A percentile compares a stretch with the other conserved stretches of the same genome.
Evolutionary conservation across 2,113 vertebrate species (phyloP).

Genomic region (Recurvirostra avosetta): DNA sequence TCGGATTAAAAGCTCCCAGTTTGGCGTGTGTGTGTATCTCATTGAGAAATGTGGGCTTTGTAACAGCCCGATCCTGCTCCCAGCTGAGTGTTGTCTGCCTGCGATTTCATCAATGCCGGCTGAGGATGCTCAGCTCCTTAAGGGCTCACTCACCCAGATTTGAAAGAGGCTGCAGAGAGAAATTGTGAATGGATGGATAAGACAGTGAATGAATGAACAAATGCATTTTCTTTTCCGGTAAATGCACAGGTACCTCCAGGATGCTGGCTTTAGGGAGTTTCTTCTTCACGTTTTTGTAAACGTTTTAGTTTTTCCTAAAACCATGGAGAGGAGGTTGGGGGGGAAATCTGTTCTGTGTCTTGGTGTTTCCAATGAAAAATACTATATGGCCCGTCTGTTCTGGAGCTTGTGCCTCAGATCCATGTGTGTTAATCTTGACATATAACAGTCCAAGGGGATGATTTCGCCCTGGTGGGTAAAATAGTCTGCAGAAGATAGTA

Average conservation of each 20-base stretch:
- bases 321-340: neutral
- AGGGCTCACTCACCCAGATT: neutral
- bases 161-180: neutral
- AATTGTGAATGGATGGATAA: constrained; percentile 38
- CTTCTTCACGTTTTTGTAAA: neutral
- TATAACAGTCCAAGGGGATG: neutral
- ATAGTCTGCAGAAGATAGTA: neutral
- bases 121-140: constrained; percentile 8
- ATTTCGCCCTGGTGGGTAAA: neutral
- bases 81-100: neutral
- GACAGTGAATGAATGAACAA: neutral
- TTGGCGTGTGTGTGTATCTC: neutral
- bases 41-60: neutral
- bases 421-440: neutral
- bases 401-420: neutral
- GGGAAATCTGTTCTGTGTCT: neutral
- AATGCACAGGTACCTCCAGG: neutral
- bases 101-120: neutral
- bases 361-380: neutral
- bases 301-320: neutral
- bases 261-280: neutral
- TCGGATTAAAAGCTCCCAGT: neutral
- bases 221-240: accelerated
- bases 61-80: neutral
- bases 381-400: accelerated